A percentile compares a stretch with the other conserved stretches of the same genome.
Evolutionary conservation across 2,797 vertebrate species (phyloP).

Genomic region (Jordanella pulchra): DNA sequence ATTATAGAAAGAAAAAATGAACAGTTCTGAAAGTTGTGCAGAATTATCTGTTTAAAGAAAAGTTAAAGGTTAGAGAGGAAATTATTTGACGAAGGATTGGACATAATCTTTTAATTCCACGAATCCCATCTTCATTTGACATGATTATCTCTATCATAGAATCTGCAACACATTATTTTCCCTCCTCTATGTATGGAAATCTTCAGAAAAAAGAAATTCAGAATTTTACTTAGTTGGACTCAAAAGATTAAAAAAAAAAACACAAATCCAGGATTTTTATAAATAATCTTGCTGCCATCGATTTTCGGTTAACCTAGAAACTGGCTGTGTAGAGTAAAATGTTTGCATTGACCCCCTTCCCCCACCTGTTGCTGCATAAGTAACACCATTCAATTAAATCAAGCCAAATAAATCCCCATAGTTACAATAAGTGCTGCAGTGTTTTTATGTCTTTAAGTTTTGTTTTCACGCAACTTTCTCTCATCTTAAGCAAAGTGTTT

Average conservation of each 20-base stretch:
- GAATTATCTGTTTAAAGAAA: not conserved
- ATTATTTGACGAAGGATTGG: not conserved
- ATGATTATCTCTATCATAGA: not conserved
- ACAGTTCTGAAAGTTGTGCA: not conserved
- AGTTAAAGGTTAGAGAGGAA: not conserved
- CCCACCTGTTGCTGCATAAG: not conserved
- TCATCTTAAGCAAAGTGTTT: constrained; percentile 15
- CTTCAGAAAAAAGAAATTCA: not conserved
- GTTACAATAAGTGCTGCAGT: constrained; percentile 1
- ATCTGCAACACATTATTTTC: too few relatives aligned
- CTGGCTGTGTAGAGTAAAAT: not conserved
- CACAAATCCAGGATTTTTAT: not conserved
- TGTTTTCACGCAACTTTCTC: constrained; percentile 14
- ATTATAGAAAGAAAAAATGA: not conserved
- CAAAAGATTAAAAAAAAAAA: too few relatives aligned
- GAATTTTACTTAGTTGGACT: not conserved
- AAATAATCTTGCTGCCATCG: not conserved
- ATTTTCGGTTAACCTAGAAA: not conserved
- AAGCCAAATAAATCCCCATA: not conserved
- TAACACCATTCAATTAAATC: not conserved
- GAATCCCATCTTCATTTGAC: not conserved
- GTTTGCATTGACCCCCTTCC: not conserved
- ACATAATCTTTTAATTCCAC: not conserved
- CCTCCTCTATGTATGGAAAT: not conserved
- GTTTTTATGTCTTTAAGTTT: not conserved